These are phyloP conservation scores for Sceloporus tristichus DNA, from an alignment of 2,113 vertebrate genomes.

Conservation along the genomic window DNA sequence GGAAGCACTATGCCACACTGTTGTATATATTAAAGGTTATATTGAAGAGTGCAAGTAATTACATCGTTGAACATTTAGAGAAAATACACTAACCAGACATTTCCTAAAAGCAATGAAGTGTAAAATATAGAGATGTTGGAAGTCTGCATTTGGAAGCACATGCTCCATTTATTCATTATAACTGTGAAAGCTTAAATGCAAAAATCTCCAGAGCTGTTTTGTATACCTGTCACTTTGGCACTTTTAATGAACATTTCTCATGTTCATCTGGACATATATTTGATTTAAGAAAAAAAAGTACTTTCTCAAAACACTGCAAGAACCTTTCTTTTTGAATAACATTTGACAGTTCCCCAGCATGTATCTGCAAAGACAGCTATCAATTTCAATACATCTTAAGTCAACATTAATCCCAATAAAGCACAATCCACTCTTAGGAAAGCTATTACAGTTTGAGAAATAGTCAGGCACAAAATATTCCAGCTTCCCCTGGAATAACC, in stretches of 20 bases:
- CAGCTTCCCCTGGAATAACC: slow-evolving; percentile 16
- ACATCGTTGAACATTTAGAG: slow-evolving; percentile 47
- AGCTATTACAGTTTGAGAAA: not conserved
- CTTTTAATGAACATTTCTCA: slow-evolving; percentile 71
- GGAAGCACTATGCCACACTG: too few species aligned
- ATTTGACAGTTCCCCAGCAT: slow-evolving; percentile 1
- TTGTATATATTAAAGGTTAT: slow-evolving; percentile 14
- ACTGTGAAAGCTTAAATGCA: slow-evolving; percentile 65
- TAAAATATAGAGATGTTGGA: slow-evolving; percentile 65
- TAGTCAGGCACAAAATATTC: not conserved
- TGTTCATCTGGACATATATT: slow-evolving; percentile 46
- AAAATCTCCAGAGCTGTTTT: slow-evolving; percentile 30
- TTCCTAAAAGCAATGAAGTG: slow-evolving; percentile 70
- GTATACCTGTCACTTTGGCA: slow-evolving; percentile 68
- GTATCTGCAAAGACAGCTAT: not conserved
- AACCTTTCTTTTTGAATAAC: not conserved
- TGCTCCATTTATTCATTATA: slow-evolving; percentile 70
- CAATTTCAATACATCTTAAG: not conserved
- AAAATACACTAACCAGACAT: slow-evolving; percentile 39
- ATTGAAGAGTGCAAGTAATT: too few species aligned
- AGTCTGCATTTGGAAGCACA: slow-evolving; percentile 56
- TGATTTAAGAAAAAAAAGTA: slow-evolving; percentile 33
- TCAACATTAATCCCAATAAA: not conserved
- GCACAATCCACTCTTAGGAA: not conserved
- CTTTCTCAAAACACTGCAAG: slow-evolving; percentile 27